Evolutionary conservation across 2,113 vertebrate genomes (phyloP).

Genomic region (Amphiprion percula): DNA sequence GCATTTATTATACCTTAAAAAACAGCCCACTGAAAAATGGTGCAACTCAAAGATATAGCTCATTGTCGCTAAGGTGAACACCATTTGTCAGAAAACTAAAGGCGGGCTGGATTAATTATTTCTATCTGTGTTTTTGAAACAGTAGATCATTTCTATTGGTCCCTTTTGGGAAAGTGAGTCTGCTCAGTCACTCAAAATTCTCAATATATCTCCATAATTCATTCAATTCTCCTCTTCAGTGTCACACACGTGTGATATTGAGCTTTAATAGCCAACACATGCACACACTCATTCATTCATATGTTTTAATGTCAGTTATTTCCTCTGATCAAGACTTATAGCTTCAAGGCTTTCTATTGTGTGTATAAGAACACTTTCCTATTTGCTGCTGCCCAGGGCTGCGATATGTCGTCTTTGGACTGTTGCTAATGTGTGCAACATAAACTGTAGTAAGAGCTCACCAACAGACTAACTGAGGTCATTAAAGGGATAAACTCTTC

Average conservation of each 20-base stretch:
- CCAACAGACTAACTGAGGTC: too few species aligned
- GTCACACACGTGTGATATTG: conserved; percentile 27
- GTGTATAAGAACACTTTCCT: conserved; percentile 48
- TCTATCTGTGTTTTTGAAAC: conserved; percentile 43
- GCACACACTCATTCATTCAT: conserved; percentile 19
- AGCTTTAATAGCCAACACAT: not conserved
- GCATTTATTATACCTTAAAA: not conserved
- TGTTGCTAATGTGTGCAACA: too few species aligned
- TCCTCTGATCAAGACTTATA: conserved; percentile 37
- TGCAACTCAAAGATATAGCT: conserved; percentile 19
- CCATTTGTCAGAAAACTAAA: conserved; percentile 37
- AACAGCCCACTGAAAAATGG: conserved; percentile 26
- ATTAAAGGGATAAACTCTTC: conserved; percentile 12
- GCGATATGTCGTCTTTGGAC: too few species aligned
- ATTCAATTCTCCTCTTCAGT: conserved; percentile 21
- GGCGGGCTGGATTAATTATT: conserved; percentile 15
- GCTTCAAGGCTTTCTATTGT: conserved; percentile 44
- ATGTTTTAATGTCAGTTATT: conserved; percentile 49
- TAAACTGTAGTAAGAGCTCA: too few species aligned
- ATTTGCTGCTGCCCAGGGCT: conserved; percentile 1
- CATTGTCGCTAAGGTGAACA: conserved; percentile 16
- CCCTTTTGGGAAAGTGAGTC: conserved; percentile 29
- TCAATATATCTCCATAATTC: conserved; percentile 35
- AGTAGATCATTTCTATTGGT: conserved; percentile 48
- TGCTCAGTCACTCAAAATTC: conserved; percentile 27